phyloP scores from a whole-genome alignment of 2,888 invertebrate species.

The Lasiommata megera region DNA sequence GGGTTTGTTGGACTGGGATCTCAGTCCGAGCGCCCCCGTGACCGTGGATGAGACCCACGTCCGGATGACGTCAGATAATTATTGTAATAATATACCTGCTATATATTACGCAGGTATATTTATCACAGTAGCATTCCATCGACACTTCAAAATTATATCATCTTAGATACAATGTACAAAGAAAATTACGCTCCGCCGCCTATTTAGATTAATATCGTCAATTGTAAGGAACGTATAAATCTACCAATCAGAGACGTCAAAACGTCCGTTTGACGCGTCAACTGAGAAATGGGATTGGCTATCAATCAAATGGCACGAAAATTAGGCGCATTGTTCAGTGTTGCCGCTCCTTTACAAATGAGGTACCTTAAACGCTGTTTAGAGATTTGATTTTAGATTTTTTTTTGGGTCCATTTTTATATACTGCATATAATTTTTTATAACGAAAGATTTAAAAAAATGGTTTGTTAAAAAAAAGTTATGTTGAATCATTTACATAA shows the following conservation, averaged over 20 bases:
- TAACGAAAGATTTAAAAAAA: no score
- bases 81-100: no score
- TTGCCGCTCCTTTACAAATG: constrained; percentile 53
- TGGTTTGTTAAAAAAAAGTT: no score
- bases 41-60: no score
- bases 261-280: constrained; percentile 59
- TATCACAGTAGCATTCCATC: constrained; percentile 22
- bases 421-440: no score
- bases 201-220: constrained; percentile 51
- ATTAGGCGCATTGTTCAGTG: constrained; percentile 71
- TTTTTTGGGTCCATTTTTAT: constrained; percentile 50
- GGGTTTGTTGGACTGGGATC: no score
- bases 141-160: constrained; percentile 12
- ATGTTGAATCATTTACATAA: no score
- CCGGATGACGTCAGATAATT: no score
- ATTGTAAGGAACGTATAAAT: constrained; percentile 48
- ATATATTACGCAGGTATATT: constrained; percentile 5
- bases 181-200: constrained; percentile 33
- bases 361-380: constrained; percentile 33
- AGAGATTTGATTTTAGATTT: constrained; percentile 35
- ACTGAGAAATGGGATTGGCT: constrained; percentile 54
- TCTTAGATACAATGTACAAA: constrained; percentile 23
- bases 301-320: constrained; percentile 71
- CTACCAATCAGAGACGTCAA: constrained; percentile 51
- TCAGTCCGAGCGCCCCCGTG: no score